phyloP scores from a whole-genome alignment of 2,113 vertebrate species.

The Bos javanicus region DNA sequence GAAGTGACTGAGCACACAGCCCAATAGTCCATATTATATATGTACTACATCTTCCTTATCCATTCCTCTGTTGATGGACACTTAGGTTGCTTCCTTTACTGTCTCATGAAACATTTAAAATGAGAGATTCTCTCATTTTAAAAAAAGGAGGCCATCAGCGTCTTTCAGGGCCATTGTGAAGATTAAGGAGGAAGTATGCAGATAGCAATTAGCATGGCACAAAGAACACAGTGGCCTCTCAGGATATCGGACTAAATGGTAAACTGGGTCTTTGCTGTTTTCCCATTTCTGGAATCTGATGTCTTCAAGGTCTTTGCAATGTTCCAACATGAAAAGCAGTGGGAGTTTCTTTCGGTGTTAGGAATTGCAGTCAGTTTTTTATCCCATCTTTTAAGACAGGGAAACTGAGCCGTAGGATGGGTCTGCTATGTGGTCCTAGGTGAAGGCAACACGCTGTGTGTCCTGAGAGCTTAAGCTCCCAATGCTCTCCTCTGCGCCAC shows the following conservation, averaged over 20 bases:
- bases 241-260: neutral
- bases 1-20: neutral
- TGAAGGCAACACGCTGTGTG: neutral
- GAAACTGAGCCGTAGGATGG: neutral
- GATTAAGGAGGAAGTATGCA: neutral
- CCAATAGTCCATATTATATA: accelerated
- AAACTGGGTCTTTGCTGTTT: neutral
- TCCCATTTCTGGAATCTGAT: neutral
- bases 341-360: neutral
- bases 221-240: neutral
- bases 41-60: neutral
- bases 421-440: neutral
- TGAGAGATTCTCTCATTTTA: neutral
- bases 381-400: neutral
- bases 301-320: neutral
- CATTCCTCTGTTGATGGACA: neutral
- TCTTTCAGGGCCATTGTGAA: neutral
- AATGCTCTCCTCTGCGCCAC: too few relatives aligned
- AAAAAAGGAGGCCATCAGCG: neutral
- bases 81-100: neutral
- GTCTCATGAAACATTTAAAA: neutral
- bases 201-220: neutral
- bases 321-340: neutral
- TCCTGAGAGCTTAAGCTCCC: neutral
- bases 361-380: neutral